Percentiles rank a stretch among this genome's conserved stretches.
These are phyloP conservation scores for Sebastes iracundus DNA, from an alignment of 2,797 vertebrate genomes.

Conservation along the genomic window DNA sequence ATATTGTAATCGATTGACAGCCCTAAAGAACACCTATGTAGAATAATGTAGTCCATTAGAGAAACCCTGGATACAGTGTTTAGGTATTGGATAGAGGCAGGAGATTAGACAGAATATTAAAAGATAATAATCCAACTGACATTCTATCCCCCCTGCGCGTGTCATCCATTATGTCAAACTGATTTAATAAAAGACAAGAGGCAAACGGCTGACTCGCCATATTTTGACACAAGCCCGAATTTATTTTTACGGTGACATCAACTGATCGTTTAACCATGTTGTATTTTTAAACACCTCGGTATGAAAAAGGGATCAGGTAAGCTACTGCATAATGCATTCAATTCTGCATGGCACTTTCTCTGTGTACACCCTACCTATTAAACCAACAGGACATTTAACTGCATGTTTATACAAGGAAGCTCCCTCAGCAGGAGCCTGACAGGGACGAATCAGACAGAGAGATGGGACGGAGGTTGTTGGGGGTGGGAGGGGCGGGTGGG, in stretches of 20 bases:
- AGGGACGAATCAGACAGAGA: slow-evolving; percentile 52
- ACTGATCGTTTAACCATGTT: neutral
- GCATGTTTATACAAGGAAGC: slow-evolving; percentile 69
- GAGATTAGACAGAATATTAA: neutral
- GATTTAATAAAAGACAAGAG: neutral
- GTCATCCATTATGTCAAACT: neutral
- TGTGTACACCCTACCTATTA: slow-evolving; percentile 43
- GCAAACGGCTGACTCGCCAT: neutral
- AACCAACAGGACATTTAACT: slow-evolving; percentile 70
- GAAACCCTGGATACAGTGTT: neutral
- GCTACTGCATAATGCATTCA: slow-evolving; percentile 21
- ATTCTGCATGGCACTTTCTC: slow-evolving; percentile 5
- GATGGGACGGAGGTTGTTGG: slow-evolving; percentile 22
- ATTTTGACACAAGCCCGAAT: neutral
- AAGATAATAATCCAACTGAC: neutral
- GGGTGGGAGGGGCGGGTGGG: neutral
- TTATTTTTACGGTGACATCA: neutral
- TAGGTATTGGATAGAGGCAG: neutral
- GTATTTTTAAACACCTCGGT: slow-evolving; percentile 2
- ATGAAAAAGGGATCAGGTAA: slow-evolving; percentile 10
- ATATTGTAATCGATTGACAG: too few species aligned
- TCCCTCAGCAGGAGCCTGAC: slow-evolving; percentile 61
- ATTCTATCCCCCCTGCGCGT: neutral
- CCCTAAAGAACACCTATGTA: neutral
- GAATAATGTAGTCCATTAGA: neutral